phyloP scores from a whole-genome alignment of 2,888 invertebrate genomes.

The Diadegma fenestrale region DNA sequence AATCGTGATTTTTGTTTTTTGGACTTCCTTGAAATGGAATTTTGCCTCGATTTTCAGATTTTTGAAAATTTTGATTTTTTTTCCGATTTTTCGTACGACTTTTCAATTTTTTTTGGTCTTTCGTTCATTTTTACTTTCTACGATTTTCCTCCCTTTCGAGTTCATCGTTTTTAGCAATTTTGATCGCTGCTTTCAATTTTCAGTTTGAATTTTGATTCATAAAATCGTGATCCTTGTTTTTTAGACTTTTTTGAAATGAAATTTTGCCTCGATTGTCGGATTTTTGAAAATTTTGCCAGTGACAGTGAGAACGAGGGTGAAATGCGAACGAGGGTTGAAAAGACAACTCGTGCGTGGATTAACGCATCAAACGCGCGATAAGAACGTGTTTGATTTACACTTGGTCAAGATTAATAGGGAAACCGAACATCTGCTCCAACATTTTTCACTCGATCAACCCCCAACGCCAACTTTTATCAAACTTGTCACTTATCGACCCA shows the following conservation, averaged over 20 bases:
- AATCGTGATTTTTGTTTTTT: not conserved
- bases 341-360: slow-evolving; percentile 48
- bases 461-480: slow-evolving; percentile 71
- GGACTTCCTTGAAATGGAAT: too few species aligned
- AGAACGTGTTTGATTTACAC: slow-evolving; percentile 81
- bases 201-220: too few species aligned
- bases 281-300: not conserved
- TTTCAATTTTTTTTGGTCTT: not conserved
- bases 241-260: not conserved
- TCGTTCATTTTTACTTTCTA: not conserved
- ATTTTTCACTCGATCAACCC: slow-evolving; percentile 76
- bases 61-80: too few species aligned
- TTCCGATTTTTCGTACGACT: not conserved
- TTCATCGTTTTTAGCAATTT: too few species aligned
- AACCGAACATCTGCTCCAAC: slow-evolving; percentile 82
- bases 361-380: slow-evolving; percentile 74
- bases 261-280: not conserved
- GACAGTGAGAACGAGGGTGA: not conserved
- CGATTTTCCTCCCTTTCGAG: too few species aligned
- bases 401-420: slow-evolving; percentile 80
- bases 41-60: too few species aligned
- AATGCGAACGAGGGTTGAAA: slow-evolving; percentile 1
- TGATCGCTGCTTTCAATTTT: too few species aligned
- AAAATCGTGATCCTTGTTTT: not conserved
- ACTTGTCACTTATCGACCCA: slow-evolving; percentile 69